Percentiles rank a stretch among this genome's conserved stretches.
Evolutionary conservation across 2,888 invertebrate genomes (phyloP).

Genomic region (Tinea semifulvella): DNA sequence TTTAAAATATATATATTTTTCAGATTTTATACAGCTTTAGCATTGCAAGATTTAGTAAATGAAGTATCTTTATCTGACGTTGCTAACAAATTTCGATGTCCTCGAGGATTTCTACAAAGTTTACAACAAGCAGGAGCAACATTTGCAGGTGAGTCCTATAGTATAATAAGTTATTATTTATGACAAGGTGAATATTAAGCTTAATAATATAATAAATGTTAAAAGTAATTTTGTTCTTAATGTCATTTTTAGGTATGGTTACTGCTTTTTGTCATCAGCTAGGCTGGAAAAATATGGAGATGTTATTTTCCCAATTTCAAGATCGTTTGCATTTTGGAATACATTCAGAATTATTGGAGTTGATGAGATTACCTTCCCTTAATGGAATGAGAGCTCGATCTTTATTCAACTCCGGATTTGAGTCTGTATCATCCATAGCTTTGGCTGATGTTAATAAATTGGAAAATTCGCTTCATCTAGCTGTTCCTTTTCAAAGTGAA

Average conservation of each 20-base stretch:
- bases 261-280: conserved; percentile 93
- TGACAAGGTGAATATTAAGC: too few species aligned
- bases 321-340: conserved; percentile 94
- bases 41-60: conserved; percentile 91
- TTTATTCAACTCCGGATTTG: conserved; percentile 82
- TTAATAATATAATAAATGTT: too few species aligned
- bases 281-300: conserved; percentile 91
- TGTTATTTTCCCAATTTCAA: conserved; percentile 92
- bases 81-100: conserved; percentile 85
- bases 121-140: conserved; percentile 95
- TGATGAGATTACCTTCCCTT: conserved; percentile 84
- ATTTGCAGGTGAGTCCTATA: conserved; percentile 94
- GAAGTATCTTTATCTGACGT: conserved; percentile 85
- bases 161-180: too few species aligned
- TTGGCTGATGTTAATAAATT: conserved; percentile 73
- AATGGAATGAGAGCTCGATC: conserved; percentile 87
- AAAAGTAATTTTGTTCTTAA: too few species aligned
- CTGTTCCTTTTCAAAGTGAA: conserved; percentile 86
- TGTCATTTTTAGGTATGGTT: conserved; percentile 80
- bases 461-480: conserved; percentile 79
- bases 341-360: conserved; percentile 88
- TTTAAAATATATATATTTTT: conserved; percentile 21
- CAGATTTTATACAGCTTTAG: conserved; percentile 90
- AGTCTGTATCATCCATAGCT: conserved; percentile 81
- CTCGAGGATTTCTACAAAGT: conserved; percentile 90